These are phyloP conservation scores for Balaenoptera acutorostrata DNA, from an alignment of 2,113 vertebrate species.

Conservation along the genomic window DNA sequence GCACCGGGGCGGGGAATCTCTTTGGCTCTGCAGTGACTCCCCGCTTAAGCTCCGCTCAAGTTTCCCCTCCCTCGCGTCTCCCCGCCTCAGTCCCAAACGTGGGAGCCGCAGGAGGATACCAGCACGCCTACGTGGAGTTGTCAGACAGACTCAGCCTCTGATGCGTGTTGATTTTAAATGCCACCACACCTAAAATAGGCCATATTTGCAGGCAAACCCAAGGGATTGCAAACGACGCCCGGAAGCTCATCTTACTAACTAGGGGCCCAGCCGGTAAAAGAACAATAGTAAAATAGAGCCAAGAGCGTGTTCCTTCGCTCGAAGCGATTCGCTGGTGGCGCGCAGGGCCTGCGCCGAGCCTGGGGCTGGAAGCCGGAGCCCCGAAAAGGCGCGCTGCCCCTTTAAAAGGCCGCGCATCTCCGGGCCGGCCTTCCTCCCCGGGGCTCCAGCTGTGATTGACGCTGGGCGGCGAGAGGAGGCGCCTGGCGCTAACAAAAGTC, in stretches of 20 bases:
- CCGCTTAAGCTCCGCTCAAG: neutral
- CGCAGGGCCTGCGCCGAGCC: neutral
- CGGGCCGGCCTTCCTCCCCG: conserved; percentile 62
- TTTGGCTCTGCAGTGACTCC: conserved; percentile 4
- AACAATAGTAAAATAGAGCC: neutral
- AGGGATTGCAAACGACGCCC: neutral
- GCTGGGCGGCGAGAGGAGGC: conserved; percentile 83
- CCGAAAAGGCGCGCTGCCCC: conserved; percentile 63
- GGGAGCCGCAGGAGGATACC: neutral
- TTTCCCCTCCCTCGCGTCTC: neutral
- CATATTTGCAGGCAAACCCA: neutral
- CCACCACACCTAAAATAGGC: neutral
- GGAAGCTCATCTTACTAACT: neutral
- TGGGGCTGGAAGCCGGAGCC: neutral
- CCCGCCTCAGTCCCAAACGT: neutral
- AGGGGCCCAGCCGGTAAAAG: neutral
- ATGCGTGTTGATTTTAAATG: neutral
- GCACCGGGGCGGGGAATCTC: neutral
- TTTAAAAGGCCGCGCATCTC: conserved; percentile 76
- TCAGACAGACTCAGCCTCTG: neutral
- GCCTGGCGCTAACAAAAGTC: conserved; percentile 82
- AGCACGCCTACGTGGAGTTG: neutral
- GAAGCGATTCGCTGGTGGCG: neutral
- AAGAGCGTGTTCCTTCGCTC: neutral
- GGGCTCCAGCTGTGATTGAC: conserved; percentile 75